phyloP scores from a whole-genome alignment of 1,140 invertebrate species.

The Agraylea sexmaculata region DNA sequence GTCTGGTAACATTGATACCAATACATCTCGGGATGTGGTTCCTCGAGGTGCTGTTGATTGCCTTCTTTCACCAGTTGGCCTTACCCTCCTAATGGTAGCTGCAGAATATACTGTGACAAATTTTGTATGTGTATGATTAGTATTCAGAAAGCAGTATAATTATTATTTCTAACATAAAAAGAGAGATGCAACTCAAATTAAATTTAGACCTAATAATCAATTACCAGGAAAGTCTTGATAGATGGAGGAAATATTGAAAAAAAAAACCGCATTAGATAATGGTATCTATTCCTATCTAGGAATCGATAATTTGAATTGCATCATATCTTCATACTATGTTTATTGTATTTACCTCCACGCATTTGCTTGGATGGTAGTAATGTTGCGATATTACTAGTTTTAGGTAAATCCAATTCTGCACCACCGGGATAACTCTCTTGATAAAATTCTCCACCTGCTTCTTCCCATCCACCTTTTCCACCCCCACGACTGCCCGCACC shows the following conservation, averaged over 20 bases:
- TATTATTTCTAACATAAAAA: too few species aligned
- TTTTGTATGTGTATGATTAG: too few species aligned
- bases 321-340: too few species aligned
- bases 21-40: conserved; percentile 53
- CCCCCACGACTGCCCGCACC: conserved; percentile 21
- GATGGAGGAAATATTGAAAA: too few species aligned
- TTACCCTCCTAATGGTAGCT: conserved; percentile 47
- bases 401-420: conserved; percentile 45
- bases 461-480: conserved; percentile 54
- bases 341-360: conserved; percentile 44
- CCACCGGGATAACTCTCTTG: conserved; percentile 69
- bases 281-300: too few species aligned
- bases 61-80: conserved; percentile 49
- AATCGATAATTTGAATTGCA: too few species aligned
- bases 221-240: too few species aligned
- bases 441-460: conserved; percentile 75
- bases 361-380: conserved; percentile 66
- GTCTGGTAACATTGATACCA: conserved; percentile 64
- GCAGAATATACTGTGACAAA: conserved; percentile 38
- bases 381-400: conserved; percentile 56
- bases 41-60: conserved; percentile 51
- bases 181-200: too few species aligned
- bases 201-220: too few species aligned
- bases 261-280: too few species aligned
- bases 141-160: too few species aligned